Percentiles rank a stretch among this genome's conserved stretches.
phyloP scores from a whole-genome alignment of 2,797 vertebrate species.

The Fundulus diaphanus region DNA sequence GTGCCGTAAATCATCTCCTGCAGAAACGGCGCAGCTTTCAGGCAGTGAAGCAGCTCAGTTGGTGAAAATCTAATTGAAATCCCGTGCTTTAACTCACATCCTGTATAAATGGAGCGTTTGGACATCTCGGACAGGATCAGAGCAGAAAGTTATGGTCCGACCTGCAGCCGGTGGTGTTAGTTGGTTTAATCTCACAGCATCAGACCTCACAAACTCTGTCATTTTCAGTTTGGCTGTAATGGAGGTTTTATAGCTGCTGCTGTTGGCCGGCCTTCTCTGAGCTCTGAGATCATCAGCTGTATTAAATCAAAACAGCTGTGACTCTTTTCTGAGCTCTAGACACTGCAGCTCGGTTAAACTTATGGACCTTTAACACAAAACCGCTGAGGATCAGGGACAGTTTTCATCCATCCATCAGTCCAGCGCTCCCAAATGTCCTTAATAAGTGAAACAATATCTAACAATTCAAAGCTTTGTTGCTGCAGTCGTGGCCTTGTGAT shows the following conservation, averaged over 20 bases:
- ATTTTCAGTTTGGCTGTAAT: neutral
- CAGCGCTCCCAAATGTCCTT: too few species aligned
- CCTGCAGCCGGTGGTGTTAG: neutral
- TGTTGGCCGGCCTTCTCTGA: neutral
- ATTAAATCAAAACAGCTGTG: conserved; percentile 3
- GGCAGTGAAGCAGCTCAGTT: neutral
- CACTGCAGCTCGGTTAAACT: neutral
- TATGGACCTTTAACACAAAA: neutral
- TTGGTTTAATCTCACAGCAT: neutral
- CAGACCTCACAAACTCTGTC: neutral
- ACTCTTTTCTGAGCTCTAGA: neutral
- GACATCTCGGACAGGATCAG: neutral
- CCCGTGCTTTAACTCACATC: neutral
- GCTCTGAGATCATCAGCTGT: neutral
- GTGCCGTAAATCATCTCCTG: neutral
- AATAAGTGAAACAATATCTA: too few species aligned
- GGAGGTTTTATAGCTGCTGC: conserved; percentile 5
- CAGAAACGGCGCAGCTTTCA: neutral
- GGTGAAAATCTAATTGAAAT: neutral
- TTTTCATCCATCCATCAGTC: neutral
- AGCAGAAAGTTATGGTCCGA: neutral
- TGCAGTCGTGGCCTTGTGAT: too few species aligned
- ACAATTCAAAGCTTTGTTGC: too few species aligned
- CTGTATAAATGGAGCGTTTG: neutral
- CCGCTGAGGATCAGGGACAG: neutral